These are phyloP conservation scores for Homalodisca vitripennis DNA, from an alignment of 1,140 invertebrate species.

Conservation along the genomic window DNA sequence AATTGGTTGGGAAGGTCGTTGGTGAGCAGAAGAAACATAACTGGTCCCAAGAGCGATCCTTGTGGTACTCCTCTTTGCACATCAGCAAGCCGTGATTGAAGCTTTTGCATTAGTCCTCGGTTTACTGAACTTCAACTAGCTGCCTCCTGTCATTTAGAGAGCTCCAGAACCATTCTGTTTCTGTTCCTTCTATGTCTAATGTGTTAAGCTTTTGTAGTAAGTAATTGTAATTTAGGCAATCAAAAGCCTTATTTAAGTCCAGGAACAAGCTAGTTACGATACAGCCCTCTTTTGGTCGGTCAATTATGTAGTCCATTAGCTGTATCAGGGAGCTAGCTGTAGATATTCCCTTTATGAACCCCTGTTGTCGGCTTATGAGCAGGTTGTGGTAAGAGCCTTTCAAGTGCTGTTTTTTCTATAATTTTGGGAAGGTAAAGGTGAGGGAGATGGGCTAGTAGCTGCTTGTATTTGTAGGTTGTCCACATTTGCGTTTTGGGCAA, in stretches of 20 bases:
- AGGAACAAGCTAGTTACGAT: background rate
- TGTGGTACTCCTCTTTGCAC: background rate
- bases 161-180: too few relatives aligned
- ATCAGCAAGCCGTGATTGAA: background rate
- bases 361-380: too few relatives aligned
- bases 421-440: too few relatives aligned
- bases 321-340: too few relatives aligned
- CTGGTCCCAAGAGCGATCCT: background rate
- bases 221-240: constrained; percentile 10
- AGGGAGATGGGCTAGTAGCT: too few relatives aligned
- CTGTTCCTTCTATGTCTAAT: background rate
- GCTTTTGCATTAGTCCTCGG: background rate
- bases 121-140: too few relatives aligned
- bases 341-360: too few relatives aligned
- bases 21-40: background rate
- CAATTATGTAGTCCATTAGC: background rate
- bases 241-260: constrained; percentile 11
- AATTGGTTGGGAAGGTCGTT: background rate
- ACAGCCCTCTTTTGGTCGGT: background rate
- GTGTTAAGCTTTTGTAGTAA: background rate
- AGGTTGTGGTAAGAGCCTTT: too few relatives aligned
- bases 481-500: too few relatives aligned
- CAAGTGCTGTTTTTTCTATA: too few relatives aligned
- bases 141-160: too few relatives aligned
- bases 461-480: too few relatives aligned